These are phyloP conservation scores for Sinocyclocheilus grahami DNA, from an alignment of 2,113 vertebrate genomes.

Conservation along the genomic window DNA sequence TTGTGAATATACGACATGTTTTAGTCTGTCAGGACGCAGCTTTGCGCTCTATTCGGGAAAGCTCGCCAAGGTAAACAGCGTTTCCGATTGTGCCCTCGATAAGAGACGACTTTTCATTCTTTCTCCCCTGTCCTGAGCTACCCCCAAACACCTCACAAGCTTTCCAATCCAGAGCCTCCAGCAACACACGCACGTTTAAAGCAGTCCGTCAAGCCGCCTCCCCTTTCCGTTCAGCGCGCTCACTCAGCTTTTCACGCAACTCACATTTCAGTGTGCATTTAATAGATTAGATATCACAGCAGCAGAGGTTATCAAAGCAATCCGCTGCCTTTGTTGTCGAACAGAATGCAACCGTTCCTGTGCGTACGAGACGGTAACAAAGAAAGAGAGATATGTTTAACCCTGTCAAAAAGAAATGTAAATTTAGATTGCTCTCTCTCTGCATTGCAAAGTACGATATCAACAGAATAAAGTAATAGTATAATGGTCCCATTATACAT, in stretches of 20 bases:
- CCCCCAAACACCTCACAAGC: slow-evolving; percentile 4
- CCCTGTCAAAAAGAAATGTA: neutral
- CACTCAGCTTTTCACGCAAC: slow-evolving; percentile 47
- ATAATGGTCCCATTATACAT: too few relatives aligned
- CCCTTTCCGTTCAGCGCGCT: slow-evolving; percentile 47
- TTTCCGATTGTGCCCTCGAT: slow-evolving; percentile 37
- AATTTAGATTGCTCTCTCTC: neutral
- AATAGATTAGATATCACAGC: slow-evolving; percentile 58
- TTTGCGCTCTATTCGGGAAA: slow-evolving; percentile 28
- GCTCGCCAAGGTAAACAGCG: slow-evolving; percentile 43
- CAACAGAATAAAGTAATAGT: neutral
- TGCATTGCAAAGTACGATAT: neutral
- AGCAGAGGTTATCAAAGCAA: slow-evolving; percentile 59
- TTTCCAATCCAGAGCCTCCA: slow-evolving; percentile 21
- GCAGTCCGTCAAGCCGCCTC: slow-evolving; percentile 15
- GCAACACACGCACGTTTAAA: slow-evolving; percentile 25
- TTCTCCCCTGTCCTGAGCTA: slow-evolving; percentile 41
- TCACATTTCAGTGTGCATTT: slow-evolving; percentile 54
- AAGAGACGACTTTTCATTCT: slow-evolving; percentile 28
- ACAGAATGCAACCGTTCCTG: slow-evolving; percentile 49
- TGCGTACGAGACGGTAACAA: slow-evolving; percentile 51
- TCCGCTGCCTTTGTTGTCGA: slow-evolving; percentile 48
- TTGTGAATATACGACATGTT: neutral
- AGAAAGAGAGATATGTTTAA: slow-evolving; percentile 41
- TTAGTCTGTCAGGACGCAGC: slow-evolving; percentile 22